Evolutionary conservation across 2,113 vertebrate genomes (phyloP).

Genomic region (Chiloscyllium plagiosum): DNA sequence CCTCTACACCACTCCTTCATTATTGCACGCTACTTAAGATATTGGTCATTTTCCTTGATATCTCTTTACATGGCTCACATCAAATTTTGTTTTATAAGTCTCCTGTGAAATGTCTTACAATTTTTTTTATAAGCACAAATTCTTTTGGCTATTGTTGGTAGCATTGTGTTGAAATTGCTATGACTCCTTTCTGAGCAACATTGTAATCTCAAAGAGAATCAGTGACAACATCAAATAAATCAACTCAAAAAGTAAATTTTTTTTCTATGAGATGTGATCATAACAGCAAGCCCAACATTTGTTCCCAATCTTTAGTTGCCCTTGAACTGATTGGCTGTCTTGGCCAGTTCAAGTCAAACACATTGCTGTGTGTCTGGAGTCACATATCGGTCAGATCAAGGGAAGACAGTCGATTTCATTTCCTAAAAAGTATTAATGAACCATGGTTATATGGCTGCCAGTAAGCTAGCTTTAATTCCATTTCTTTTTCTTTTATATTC

Average conservation of each 20-base stretch:
- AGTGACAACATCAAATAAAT: neutral
- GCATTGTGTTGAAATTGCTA: neutral
- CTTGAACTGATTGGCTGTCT: too few species aligned
- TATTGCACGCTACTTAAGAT: neutral
- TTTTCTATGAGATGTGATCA: too few species aligned
- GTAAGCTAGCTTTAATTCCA: too few species aligned
- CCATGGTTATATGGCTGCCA: too few species aligned
- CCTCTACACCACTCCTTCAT: neutral
- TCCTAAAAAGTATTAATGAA: too few species aligned
- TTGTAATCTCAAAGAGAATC: neutral
- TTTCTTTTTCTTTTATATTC: too few species aligned
- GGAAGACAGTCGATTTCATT: too few species aligned
- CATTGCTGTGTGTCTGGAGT: too few species aligned
- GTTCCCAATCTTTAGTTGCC: too few species aligned
- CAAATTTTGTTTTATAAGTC: neutral
- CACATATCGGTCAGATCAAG: too few species aligned
- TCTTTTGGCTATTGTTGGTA: neutral
- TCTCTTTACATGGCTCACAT: neutral
- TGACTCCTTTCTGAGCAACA: neutral
- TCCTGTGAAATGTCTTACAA: neutral
- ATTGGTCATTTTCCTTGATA: neutral
- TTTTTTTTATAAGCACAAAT: neutral
- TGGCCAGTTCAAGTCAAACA: too few species aligned
- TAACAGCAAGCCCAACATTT: too few species aligned
- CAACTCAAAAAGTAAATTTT: neutral